Evolutionary conservation across 1,140 invertebrate species (phyloP).

Genomic region (Ridgeia piscesae): DNA sequence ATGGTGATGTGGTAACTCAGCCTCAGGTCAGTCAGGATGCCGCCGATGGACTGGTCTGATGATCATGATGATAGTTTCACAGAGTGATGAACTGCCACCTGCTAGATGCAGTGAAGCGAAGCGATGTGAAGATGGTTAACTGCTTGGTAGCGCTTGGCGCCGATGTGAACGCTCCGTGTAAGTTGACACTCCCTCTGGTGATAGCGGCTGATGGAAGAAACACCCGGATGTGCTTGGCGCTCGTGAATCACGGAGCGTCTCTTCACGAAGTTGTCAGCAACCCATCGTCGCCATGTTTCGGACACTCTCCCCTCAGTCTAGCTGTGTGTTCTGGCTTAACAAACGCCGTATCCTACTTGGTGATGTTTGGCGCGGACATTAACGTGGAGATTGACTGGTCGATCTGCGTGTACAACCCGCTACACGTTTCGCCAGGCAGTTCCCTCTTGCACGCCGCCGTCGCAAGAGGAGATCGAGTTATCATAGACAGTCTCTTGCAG

Average conservation of each 20-base stretch:
- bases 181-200: background rate
- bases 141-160: background rate
- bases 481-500: background rate
- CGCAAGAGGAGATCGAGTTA: background rate
- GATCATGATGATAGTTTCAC: background rate
- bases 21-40: no score
- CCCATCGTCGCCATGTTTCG: background rate
- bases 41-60: no score
- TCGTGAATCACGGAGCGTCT: background rate
- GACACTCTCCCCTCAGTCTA: background rate
- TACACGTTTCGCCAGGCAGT: background rate
- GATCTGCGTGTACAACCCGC: background rate
- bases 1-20: no score
- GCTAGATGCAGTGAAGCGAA: background rate
- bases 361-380: background rate
- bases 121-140: background rate
- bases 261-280: background rate
- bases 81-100: background rate
- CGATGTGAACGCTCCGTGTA: background rate
- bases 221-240: background rate
- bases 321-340: background rate
- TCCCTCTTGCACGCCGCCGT: background rate
- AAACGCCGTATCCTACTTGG: background rate
- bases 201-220: background rate
- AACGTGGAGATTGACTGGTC: background rate